phyloP scores from a whole-genome alignment of 2,888 invertebrate species.

The Lobophora halterata region DNA sequence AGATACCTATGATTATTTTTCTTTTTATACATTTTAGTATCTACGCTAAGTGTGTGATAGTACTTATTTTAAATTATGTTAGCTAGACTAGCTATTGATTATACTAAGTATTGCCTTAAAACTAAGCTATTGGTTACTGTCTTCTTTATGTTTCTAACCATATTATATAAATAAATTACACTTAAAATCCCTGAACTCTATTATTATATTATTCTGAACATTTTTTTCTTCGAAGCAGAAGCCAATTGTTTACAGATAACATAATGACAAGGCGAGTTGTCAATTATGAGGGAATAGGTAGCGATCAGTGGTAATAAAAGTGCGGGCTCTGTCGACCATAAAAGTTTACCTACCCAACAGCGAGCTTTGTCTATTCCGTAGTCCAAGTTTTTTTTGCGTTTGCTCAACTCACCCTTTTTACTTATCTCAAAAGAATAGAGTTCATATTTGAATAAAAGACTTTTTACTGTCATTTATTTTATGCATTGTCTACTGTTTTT shows the following conservation, averaged over 20 bases:
- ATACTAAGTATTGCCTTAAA: too few relatives aligned
- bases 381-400: constrained; percentile 36
- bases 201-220: too few relatives aligned
- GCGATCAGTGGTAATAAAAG: constrained; percentile 77
- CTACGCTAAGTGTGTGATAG: too few relatives aligned
- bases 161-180: too few relatives aligned
- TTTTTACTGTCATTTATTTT: neutral
- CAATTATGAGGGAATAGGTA: constrained; percentile 78
- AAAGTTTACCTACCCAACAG: constrained; percentile 73
- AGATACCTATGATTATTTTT: too few relatives aligned
- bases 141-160: too few relatives aligned
- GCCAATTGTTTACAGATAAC: constrained; percentile 67
- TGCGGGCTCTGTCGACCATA: constrained; percentile 73
- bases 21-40: too few relatives aligned
- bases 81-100: too few relatives aligned
- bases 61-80: too few relatives aligned
- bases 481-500: constrained; percentile 18
- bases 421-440: constrained; percentile 48
- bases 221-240: constrained; percentile 37
- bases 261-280: constrained; percentile 75
- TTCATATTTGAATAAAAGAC: constrained; percentile 36
- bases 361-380: constrained; percentile 58
- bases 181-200: too few relatives aligned
- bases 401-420: constrained; percentile 11
- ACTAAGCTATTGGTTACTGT: too few relatives aligned